Percentiles rank a stretch among this genome's conserved stretches.
Evolutionary conservation across 1,140 invertebrate species (phyloP).

Genomic region (Drosophila lacteicornis): DNA sequence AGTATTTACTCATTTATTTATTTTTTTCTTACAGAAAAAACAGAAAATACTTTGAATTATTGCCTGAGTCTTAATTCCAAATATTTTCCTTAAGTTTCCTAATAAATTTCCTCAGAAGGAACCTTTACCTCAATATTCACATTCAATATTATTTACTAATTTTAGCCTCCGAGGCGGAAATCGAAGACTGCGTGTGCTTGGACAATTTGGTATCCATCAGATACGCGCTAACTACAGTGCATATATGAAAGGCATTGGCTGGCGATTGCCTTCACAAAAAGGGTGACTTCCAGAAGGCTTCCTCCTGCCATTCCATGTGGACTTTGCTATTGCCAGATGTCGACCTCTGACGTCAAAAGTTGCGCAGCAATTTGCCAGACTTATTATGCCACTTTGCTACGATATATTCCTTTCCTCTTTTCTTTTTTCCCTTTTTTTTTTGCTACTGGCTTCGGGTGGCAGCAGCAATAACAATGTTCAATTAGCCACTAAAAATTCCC

Average conservation of each 20-base stretch:
- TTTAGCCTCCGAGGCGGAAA: not conserved
- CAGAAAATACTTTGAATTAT: too few species aligned
- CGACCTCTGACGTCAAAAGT: slow-evolving; percentile 69
- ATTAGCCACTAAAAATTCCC: slow-evolving; percentile 77
- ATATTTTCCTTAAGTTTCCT: too few species aligned
- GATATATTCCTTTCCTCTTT: slow-evolving; percentile 15
- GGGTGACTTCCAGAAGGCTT: slow-evolving; percentile 17
- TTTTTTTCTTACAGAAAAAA: not conserved
- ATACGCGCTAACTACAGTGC: slow-evolving; percentile 51
- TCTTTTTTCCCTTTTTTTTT: slow-evolving; percentile 6
- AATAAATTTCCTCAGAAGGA: not conserved
- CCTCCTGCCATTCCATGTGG: slow-evolving; percentile 6
- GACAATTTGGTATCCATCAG: slow-evolving; percentile 60
- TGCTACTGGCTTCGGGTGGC: slow-evolving; percentile 12
- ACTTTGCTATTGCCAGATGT: slow-evolving; percentile 63
- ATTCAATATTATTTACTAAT: not conserved
- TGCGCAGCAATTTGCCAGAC: slow-evolving; percentile 45
- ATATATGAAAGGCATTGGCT: slow-evolving; percentile 54
- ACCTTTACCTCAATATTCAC: not conserved
- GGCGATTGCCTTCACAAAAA: slow-evolving; percentile 37
- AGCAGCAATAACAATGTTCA: slow-evolving; percentile 51
- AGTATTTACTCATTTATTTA: not conserved
- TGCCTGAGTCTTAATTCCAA: too few species aligned
- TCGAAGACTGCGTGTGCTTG: slow-evolving; percentile 24
- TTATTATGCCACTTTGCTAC: slow-evolving; percentile 44